Base-by-base conservation (phyloP, 2,888 invertebrate genomes). In the Tenthredo scrophulariae region DNA sequence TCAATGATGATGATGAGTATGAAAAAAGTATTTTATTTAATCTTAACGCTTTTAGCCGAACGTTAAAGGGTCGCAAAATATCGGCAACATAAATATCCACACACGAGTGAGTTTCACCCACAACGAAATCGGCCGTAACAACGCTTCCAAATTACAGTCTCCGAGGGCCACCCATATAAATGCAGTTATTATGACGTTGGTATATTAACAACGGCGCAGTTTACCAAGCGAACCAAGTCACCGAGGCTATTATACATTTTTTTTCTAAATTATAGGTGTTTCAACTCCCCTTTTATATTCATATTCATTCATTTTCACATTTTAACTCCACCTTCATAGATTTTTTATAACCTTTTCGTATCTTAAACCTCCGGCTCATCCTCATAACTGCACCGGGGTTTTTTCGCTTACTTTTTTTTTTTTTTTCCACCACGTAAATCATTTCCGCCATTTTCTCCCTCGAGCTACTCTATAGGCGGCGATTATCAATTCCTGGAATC, bases 251-350 rank as follows among this genome's bases (percentile, higher is more conserved):
- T 54, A 18, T 54, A 54, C 2, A 54, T 43, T 50, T 84, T 80
- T 54, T 86, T 84, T 84, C 86, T 85, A 90, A 91, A 91, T 92
- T 91, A 91, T 91, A 90, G 91, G 90, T 90, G 90, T 91, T 90
- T 90, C 62, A 90, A 89, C 90, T 90, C 89, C 91, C 90, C 91
- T 90, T 92, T 91, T 91, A 92, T 50, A 91, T 92, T 92, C 91
- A 92, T 91, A 91, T 91, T 92, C 92, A 93, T 93, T 93, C 92
- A 93, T 93, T 93, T 92, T 93, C 90, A 91, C 91, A 90, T 91
- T 92, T 93, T 91, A 92, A 91, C 92, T 91, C 92, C 91, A 90
- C 62, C 82, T 46, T 26, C 50, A 70, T 58, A 18, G 18, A 54
- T 79, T 84, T 79, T 84, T 79, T 77, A 84, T 62, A 74, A 74